Evolutionary conservation across 1,140 invertebrate genomes (phyloP).

Genomic region (Leptopilina clavipes): DNA sequence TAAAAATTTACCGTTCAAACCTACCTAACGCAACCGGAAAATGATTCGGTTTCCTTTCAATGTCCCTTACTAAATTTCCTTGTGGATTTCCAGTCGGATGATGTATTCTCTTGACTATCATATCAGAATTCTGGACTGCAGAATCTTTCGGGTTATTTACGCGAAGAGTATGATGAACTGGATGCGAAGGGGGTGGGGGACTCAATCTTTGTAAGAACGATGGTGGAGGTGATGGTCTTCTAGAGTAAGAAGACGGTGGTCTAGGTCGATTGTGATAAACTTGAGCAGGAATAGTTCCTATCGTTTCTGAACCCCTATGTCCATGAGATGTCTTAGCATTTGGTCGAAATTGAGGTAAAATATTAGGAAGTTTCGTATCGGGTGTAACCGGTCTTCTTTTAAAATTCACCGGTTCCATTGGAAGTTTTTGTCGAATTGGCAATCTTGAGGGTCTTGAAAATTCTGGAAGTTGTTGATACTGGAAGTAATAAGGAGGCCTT

Average conservation of each 20-base stretch:
- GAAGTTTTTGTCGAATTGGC: slow-evolving; percentile 61
- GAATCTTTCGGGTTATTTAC: slow-evolving; percentile 41
- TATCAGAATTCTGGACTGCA: slow-evolving; percentile 39
- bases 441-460: slow-evolving; percentile 57
- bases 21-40: no score
- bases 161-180: slow-evolving; percentile 42
- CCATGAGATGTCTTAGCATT: slow-evolving; percentile 78
- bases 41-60: no score
- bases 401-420: slow-evolving; percentile 65
- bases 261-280: slow-evolving; percentile 60
- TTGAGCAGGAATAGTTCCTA: slow-evolving; percentile 69
- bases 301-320: slow-evolving; percentile 69
- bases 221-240: background rate
- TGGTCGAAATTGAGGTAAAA: slow-evolving; percentile 82
- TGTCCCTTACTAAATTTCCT: no score
- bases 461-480: slow-evolving; percentile 55
- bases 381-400: slow-evolving; percentile 69
- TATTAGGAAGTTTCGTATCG: slow-evolving; percentile 78
- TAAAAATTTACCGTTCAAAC: no score
- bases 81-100: background rate
- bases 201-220: slow-evolving; percentile 70
- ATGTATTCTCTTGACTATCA: slow-evolving; percentile 47
- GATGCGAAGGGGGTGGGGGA: slow-evolving; percentile 68
- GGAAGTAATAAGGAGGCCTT: slow-evolving; percentile 60
- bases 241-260: slow-evolving; percentile 44